These are phyloP conservation scores for Salvelinus sp. DNA, from an alignment of 2,113 vertebrate genomes.

Conservation along the genomic window DNA sequence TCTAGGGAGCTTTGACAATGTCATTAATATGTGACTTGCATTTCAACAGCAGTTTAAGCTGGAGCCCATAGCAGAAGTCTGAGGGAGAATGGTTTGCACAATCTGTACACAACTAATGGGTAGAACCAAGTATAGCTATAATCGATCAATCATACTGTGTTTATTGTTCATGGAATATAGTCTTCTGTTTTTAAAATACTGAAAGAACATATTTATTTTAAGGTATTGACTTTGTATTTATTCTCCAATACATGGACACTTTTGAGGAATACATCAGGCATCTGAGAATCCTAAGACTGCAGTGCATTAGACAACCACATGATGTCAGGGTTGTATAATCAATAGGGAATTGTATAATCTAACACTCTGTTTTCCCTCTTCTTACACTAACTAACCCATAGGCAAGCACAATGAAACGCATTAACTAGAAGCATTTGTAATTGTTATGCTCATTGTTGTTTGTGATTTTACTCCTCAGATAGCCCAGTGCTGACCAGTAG, in stretches of 20 bases:
- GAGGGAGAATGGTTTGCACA: not conserved
- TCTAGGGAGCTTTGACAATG: conserved; percentile 37
- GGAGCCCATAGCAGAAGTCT: conserved; percentile 10
- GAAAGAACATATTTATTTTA: no score
- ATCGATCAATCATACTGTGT: no score
- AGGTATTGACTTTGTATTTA: no score
- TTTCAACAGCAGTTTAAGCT: conserved; percentile 29
- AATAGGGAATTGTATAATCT: not conserved
- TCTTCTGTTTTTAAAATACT: no score
- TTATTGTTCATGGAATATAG: no score
- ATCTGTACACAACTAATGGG: conserved; percentile 11
- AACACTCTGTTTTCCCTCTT: not conserved
- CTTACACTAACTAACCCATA: no score
- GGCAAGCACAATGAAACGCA: not conserved
- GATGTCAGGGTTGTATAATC: conserved; percentile 63
- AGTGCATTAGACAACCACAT: conserved; percentile 52
- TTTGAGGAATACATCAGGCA: no score
- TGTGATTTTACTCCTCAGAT: conserved; percentile 70
- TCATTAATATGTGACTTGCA: conserved; percentile 3
- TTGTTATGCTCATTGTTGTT: not conserved
- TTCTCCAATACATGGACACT: no score
- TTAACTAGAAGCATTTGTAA: not conserved
- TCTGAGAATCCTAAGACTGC: not conserved
- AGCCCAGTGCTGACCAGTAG: conserved; percentile 90
- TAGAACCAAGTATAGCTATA: no score